Evolutionary conservation across 1,140 invertebrate genomes (phyloP), one percentile per base, ranked within the genome.

Genomic region (Adoxophyes honmai): DNA sequence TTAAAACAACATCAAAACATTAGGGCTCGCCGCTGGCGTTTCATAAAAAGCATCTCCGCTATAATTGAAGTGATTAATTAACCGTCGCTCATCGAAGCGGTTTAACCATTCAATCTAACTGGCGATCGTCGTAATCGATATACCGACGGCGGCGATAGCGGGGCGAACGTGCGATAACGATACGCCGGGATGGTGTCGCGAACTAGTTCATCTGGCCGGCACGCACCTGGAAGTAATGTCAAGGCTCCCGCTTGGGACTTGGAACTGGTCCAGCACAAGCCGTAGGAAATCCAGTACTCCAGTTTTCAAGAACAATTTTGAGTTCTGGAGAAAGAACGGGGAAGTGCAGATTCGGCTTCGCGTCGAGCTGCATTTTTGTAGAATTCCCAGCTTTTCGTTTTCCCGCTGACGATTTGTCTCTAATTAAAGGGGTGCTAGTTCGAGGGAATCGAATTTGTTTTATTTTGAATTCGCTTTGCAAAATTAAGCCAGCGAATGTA

Each of bases 221-320:
- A 73, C 68, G 66, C 77, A 87, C 84, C 81, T 85, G 81, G 84
- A 87, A 60, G 70, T 62, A 87, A 87, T 87, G 84, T 87, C 84
- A 87, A 87, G 84, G 84, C 81, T 83, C 75, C 68, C 54, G 21
- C 21, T 28, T 28, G n/a, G n/a, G 69, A 73, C 68, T 86, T 87
- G 81, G 84, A 86, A 82, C 56, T 58, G 65, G 71, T 87, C 84
- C 84, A 87, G 82, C 6, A 28, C 21, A 28, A 28, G 21, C 67
- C 18, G 15, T 16, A 35, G 34, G 33, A 52, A 52, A 52, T 34
- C 4, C 8, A n/a, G 21, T 48, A 21, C 42, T 33, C 42, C 42
- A 8, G 21, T n/a, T n/a, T n/a, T n/a, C n/a, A n/a, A n/a, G n/a
- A n/a, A n/a, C n/a, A n/a, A 28, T 28, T 2, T 28, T 28, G 21